A percentile compares a stretch with the other conserved stretches of the same genome.
These are phyloP conservation scores for Oryzias celebensis DNA, from an alignment of 2,113 vertebrate species.

Conservation along the genomic window DNA sequence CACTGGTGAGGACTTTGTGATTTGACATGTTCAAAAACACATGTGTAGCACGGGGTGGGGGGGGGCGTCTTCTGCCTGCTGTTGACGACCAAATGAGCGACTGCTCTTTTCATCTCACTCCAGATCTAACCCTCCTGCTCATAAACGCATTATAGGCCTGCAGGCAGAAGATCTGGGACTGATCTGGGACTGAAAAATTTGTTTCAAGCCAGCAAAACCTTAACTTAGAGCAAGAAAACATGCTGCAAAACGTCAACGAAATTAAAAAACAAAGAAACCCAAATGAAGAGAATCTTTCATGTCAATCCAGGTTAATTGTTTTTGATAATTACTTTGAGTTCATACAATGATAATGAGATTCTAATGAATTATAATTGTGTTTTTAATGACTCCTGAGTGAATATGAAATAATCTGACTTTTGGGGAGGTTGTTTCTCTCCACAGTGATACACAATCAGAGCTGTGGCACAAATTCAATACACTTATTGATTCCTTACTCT, in stretches of 20 bases:
- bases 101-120: conserved; percentile 17
- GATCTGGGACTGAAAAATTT: neutral
- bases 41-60: neutral
- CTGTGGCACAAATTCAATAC: conserved; percentile 8
- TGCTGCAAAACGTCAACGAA: conserved; percentile 2
- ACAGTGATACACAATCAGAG: neutral
- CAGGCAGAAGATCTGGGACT: conserved; percentile 1
- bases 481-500: neutral
- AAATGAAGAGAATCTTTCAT: neutral
- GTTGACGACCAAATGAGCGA: conserved; percentile 1
- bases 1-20: conserved; percentile 8
- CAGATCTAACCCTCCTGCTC: neutral
- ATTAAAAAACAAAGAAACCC: neutral
- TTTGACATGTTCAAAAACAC: neutral
- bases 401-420: conserved; percentile 15
- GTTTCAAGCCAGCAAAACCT: neutral
- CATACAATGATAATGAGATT: conserved; percentile 15
- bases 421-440: conserved; percentile 27
- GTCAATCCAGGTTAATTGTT: conserved; percentile 11
- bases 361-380: conserved; percentile 27
- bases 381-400: conserved; percentile 26
- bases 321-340: conserved; percentile 1
- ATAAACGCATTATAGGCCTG: conserved; percentile 8
- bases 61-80: neutral
- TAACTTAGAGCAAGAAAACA: neutral